Conservation (phyloP, 2,797 vertebrate species). For the Garrulus glandarius region DNA sequence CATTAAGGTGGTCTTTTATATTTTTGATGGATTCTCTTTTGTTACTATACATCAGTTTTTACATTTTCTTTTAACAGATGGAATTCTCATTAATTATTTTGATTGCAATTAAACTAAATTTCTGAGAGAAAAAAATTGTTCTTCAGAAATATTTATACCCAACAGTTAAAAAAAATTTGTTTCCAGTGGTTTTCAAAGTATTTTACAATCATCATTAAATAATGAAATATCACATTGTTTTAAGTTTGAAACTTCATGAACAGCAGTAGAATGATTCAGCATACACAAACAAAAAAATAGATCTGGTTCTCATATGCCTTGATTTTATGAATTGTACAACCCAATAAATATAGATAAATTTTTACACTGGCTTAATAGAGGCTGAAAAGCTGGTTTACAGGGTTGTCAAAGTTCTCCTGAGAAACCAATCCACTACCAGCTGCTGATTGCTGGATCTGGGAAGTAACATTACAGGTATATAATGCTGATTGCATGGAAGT, state of each 20-base stretch:
- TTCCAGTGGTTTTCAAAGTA: not conserved
- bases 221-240: not conserved
- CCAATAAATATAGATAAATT: not conserved
- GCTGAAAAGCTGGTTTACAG: not conserved
- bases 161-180: not conserved
- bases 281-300: not conserved
- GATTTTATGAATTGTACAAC: not conserved
- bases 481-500: conserved; percentile 22
- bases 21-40: not conserved
- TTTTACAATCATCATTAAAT: not conserved
- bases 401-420: not conserved
- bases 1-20: not conserved
- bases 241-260: not conserved
- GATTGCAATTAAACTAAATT: not conserved
- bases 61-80: not conserved
- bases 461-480: not conserved
- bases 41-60: not conserved
- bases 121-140: not conserved
- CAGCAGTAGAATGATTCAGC: not conserved
- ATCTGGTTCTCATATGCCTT: not conserved
- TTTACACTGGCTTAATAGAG: not conserved
- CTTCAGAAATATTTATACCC: not conserved
- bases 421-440: not conserved
- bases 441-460: not conserved
- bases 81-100: not conserved